Base-by-base conservation (phyloP, 64 coral and sea anemone genomes). In the Pocillopora verrucosa region DNA sequence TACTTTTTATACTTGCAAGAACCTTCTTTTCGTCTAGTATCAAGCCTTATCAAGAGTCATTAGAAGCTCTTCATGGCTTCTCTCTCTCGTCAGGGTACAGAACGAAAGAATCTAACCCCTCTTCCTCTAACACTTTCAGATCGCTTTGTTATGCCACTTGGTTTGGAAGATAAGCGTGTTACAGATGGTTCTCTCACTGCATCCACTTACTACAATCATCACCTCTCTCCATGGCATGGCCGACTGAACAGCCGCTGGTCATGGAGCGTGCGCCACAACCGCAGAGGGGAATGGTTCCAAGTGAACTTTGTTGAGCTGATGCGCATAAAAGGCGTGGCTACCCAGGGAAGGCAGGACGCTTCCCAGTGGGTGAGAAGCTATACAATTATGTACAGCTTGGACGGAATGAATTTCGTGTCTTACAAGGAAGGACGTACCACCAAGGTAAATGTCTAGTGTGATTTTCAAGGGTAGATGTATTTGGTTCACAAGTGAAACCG, bases 331-430 rank as follows among this genome's bases (percentile, higher is more conserved):
- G 89, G 95, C 63, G 85, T 96, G 56, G 91, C 95, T 13, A 96
- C 95, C 1, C 95, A 96, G 45, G 95, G 95, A 38, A 83, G 95
- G 37, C 83, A 92, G 35, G 90, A 96, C 20, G 95, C 88, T 10
- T 90, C 90, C 61, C 92, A 96, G 64, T 96, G 90, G 87, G 95
- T 96, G 17, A 93, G 61, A 73, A 90, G 90, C 6, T 96, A 96
- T 59, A 90, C 83, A 6, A 38, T 96, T 10, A 67, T 68, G 11
- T 88, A 75, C 34, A 96, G 88, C 19, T 30, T 36, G 11, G 92
- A 91, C 79, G 95, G 88, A n/a, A 82, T 96, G 80, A 84, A 76
- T 37, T 96, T 92, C 75, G 63, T 20, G 34, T 25, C 86, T 19
- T 96, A 96, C 37, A 87, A 22, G 36, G 87, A 96, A 89, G 90